Percentiles rank a stretch among this genome's conserved stretches.
Evolutionary conservation across 2,113 vertebrate species (phyloP).

Genomic region (Pandion haliaetus): DNA sequence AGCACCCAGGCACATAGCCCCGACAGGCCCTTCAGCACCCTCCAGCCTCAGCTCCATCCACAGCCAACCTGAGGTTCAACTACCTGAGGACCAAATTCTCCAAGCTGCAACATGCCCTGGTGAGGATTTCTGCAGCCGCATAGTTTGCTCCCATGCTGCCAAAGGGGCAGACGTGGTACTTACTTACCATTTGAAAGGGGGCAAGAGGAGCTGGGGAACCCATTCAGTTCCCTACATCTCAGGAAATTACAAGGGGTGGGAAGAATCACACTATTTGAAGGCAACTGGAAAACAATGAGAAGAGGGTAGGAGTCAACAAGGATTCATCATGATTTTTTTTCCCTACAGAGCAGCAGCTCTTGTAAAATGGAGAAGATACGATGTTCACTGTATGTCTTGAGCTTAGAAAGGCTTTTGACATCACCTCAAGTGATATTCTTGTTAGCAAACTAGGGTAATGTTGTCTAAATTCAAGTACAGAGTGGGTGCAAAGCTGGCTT

Average conservation of each 20-base stretch:
- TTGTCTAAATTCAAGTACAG: neutral
- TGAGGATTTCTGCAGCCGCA: neutral
- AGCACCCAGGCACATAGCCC: fast-evolving
- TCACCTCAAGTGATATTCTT: neutral
- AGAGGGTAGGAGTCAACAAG: neutral
- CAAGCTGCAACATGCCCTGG: fast-evolving
- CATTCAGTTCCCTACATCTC: neutral
- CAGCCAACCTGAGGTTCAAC: neutral
- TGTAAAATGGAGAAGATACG: neutral
- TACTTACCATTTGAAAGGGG: neutral
- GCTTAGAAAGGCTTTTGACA: neutral
- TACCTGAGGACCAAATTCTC: neutral
- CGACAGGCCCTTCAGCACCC: fast-evolving
- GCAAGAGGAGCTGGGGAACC: neutral
- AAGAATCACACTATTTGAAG: neutral
- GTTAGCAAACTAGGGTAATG: neutral
- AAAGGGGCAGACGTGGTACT: neutral
- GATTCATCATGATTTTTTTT: neutral
- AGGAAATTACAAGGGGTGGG: neutral
- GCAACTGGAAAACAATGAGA: neutral
- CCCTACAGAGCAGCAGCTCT: neutral
- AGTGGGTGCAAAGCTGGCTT: neutral
- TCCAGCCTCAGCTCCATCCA: neutral
- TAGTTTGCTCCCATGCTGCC: neutral
- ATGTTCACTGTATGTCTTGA: neutral